Base-by-base conservation (phyloP, 2,888 invertebrate species). In the Invenusta paracnida region DNA sequence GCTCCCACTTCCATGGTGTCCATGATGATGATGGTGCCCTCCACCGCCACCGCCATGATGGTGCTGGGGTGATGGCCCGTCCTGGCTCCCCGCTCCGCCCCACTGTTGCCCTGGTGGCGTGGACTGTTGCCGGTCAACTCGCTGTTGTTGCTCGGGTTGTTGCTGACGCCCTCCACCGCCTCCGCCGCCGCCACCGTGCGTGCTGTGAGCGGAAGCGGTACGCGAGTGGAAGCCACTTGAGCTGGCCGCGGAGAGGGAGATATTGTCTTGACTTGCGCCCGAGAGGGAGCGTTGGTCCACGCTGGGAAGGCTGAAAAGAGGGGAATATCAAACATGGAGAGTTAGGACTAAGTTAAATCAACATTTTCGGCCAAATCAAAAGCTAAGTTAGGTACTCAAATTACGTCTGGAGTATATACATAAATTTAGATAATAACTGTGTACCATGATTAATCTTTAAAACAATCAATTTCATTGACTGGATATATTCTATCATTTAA, bases 191-290 rank as follows among this genome's bases (percentile, higher is more conserved):
- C 82, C 30, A 23, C 73, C 73, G 73, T 73, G 73, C 29, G 95
- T 94, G 82, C 95, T 95, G 89, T 95, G 93, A 88, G 94, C 94
- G 89, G 94, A 93, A 89, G 94, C 91, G 27, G 91, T 90, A 85
- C 91, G 88, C 29, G 90, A 88, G 67, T 88, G 88, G 48, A 88
- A 88, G 73, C 87, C 85, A 30, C 83, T 66, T 66, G 86, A 85
- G 30, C 82, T 86, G 67, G 85, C 88, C 81, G 89, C 89, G 85
- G 88, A 88, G 85, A 89, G 89, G 88, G 90, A 90, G 85, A 90
- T 87, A 88, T 90, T 90, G 88, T 90, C 90, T 85, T 90, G 90
- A 88, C 90, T 90, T 81, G 90, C 90, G 11, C 73, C 73, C 85
- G 91, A 91, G 88, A 90, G 88, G 87, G 91, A 91, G 86, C 90